Conservation (phyloP, 2,888 invertebrate genomes). For the Drosophila diplacantha region DNA sequence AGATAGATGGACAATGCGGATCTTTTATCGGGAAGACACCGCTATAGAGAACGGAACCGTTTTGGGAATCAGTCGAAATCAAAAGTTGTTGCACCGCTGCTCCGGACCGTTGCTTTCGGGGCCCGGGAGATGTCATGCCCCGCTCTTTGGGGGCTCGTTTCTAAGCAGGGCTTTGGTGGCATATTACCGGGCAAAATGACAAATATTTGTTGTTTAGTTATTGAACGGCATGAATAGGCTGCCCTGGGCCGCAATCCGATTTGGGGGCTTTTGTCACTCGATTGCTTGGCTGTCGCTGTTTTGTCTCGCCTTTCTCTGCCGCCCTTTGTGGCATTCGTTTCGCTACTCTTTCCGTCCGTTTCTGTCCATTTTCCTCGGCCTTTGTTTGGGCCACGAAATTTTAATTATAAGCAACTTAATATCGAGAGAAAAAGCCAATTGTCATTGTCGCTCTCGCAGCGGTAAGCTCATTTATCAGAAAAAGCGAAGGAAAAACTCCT, state of each 20-base stretch:
- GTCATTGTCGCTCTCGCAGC: constrained; percentile 62
- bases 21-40: constrained; percentile 32
- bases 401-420: constrained; percentile 70
- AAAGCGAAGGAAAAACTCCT: constrained; percentile 5
- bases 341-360: constrained; percentile 66
- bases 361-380: constrained; percentile 36
- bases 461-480: constrained; percentile 67
- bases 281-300: constrained; percentile 53
- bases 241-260: constrained; percentile 66
- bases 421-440: constrained; percentile 64
- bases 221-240: constrained; percentile 60
- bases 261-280: constrained; percentile 67
- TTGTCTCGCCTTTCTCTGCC: constrained; percentile 62
- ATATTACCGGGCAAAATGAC: constrained; percentile 60
- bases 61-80: constrained; percentile 49
- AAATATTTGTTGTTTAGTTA: constrained; percentile 67
- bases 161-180: constrained; percentile 34
- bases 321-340: constrained; percentile 62
- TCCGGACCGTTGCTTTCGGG: constrained; percentile 37
- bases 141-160: constrained; percentile 21
- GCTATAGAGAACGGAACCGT: constrained; percentile 51
- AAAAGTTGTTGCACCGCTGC: constrained; percentile 58
- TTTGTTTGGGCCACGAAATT: constrained; percentile 63
- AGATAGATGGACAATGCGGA: constrained; percentile 21
- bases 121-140: constrained; percentile 1